Percentiles rank a stretch among this genome's conserved stretches.
phyloP scores from a whole-genome alignment of 2,113 vertebrate species.

The Microcebus lehilahytsara region DNA sequence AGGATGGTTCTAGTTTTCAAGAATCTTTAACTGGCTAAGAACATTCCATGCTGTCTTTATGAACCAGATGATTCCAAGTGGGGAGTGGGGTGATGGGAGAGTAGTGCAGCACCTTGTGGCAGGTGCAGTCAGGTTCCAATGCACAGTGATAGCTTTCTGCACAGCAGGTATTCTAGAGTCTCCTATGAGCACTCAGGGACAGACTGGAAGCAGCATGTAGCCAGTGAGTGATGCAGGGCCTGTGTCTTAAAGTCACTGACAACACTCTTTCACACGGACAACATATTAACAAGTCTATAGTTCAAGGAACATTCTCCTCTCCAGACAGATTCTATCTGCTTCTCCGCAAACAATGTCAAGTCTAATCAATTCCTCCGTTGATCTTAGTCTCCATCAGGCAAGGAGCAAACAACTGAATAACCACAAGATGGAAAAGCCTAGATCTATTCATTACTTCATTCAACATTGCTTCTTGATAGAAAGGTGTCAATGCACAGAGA shows the following conservation, averaged over 20 bases:
- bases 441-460: not conserved
- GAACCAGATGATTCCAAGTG: not conserved
- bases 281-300: not conserved
- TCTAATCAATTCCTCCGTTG: not conserved
- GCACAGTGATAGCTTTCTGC: not conserved
- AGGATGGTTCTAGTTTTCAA: not conserved
- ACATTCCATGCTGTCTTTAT: not conserved
- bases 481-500: not conserved
- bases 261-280: not conserved
- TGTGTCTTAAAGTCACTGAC: not conserved
- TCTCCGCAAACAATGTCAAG: not conserved
- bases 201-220: not conserved
- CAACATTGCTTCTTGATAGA: not conserved
- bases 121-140: not conserved
- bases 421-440: not conserved
- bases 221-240: not conserved
- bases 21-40: not conserved
- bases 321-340: not conserved
- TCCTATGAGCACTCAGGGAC: not conserved
- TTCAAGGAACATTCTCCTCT: not conserved
- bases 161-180: not conserved
- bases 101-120: fast-evolving
- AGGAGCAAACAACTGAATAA: not conserved
- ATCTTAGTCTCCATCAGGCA: not conserved
- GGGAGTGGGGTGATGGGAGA: not conserved